Percentiles rank a stretch among this genome's conserved stretches.
Conservation (phyloP, 2,888 invertebrate species). For the Clivina fossor region DNA sequence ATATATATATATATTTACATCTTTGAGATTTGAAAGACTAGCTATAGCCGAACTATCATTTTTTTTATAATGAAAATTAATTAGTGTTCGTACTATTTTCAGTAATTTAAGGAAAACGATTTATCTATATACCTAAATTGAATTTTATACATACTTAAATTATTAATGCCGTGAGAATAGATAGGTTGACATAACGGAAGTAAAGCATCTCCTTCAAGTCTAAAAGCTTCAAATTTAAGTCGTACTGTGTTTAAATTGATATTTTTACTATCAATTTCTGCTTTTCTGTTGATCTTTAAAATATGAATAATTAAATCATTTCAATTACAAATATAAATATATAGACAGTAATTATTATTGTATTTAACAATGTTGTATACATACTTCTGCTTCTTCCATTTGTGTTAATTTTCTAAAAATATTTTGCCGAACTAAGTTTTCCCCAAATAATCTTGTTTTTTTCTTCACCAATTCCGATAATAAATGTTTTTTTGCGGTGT, state of each 20-base stretch:
- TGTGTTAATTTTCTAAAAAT: constrained; percentile 47
- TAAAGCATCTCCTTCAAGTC: constrained; percentile 55
- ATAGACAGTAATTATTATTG: constrained; percentile 20
- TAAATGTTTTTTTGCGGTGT: constrained; percentile 79
- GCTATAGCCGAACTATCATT: too few relatives aligned
- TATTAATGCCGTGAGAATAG: constrained; percentile 75
- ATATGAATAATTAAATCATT: not conserved
- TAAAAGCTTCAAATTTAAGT: constrained; percentile 77
- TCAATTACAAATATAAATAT: constrained; percentile 5
- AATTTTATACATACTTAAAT: constrained; percentile 67
- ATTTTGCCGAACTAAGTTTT: constrained; percentile 48
- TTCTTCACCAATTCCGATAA: constrained; percentile 66
- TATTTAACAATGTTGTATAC: constrained; percentile 21
- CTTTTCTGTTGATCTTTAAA: constrained; percentile 57
- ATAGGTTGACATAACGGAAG: constrained; percentile 67
- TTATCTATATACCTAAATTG: too few relatives aligned
- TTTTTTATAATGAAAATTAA: too few relatives aligned
- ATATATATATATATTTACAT: too few relatives aligned
- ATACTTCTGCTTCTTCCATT: constrained; percentile 54
- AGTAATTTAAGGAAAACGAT: too few relatives aligned
- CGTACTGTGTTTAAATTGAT: constrained; percentile 82
- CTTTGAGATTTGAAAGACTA: too few relatives aligned
- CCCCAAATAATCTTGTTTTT: constrained; percentile 54
- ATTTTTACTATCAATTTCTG: constrained; percentile 62
- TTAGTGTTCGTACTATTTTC: too few relatives aligned